Conservation (phyloP, 1,140 invertebrate species). For the Aphaenogaster rudis region DNA sequence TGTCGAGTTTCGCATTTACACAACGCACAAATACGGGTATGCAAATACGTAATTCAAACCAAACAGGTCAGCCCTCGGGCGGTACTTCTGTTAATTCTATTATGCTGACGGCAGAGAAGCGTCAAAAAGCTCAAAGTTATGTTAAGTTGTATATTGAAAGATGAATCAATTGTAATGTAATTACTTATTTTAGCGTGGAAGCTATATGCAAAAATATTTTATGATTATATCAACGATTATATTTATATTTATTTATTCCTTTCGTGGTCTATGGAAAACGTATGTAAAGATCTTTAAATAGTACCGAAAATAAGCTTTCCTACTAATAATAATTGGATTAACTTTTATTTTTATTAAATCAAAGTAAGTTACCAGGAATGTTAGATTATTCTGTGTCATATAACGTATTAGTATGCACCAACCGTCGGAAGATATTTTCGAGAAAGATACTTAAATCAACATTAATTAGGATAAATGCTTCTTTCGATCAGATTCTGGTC, state of each 20-base stretch:
- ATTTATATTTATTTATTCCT: not conserved
- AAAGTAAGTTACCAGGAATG: not conserved
- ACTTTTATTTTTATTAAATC: not conserved
- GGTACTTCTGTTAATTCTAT: conserved; percentile 66
- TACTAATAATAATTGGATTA: not conserved
- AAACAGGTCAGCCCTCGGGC: conserved; percentile 49
- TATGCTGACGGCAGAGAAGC: conserved; percentile 11
- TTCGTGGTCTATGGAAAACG: not conserved
- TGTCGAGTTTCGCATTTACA: conserved; percentile 70
- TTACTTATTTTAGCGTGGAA: not conserved
- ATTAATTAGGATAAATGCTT: conserved; percentile 35
- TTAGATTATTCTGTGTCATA: not conserved
- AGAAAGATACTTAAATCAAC: not conserved
- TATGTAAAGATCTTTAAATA: not conserved
- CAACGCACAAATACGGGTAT: conserved; percentile 70
- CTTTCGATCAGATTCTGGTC: not conserved
- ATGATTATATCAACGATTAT: not conserved
- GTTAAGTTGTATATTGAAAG: conserved; percentile 30
- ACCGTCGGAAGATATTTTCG: not conserved
- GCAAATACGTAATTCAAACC: conserved; percentile 70
- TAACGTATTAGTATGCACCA: not conserved
- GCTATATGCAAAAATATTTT: not conserved
- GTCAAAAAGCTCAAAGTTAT: conserved; percentile 57
- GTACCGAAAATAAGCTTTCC: not conserved
- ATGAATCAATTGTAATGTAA: conserved; percentile 12